Evolutionary conservation across 2,797 vertebrate species (phyloP).

Genomic region (Typhlichthys eigenmanni): DNA sequence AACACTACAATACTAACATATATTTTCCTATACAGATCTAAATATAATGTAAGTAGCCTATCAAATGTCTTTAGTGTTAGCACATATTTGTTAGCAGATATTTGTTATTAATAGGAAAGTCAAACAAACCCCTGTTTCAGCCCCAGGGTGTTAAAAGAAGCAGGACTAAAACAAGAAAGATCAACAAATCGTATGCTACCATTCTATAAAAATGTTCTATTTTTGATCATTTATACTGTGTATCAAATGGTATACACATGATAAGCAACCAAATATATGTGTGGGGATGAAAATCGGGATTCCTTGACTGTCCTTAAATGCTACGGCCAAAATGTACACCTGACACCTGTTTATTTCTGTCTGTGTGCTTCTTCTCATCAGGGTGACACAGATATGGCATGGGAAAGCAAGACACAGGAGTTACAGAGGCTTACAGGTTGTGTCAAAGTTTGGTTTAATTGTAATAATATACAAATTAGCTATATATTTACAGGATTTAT

Average conservation of each 20-base stretch:
- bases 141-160: not conserved
- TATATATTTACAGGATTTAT: too few relatives aligned
- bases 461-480: too few relatives aligned
- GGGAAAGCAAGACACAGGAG: constrained; percentile 23
- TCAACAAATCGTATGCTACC: too few relatives aligned
- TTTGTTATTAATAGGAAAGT: constrained; percentile 13
- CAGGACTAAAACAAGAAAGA: not conserved
- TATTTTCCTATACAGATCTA: constrained; percentile 44
- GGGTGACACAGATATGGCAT: constrained; percentile 27
- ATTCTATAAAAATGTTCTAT: too few relatives aligned
- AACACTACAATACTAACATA: not conserved
- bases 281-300: constrained; percentile 7
- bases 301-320: constrained; percentile 6
- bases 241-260: too few relatives aligned
- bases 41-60: constrained; percentile 47
- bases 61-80: constrained; percentile 49
- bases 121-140: not conserved
- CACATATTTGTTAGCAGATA: too few relatives aligned
- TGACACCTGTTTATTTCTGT: constrained; percentile 52
- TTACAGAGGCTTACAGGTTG: constrained; percentile 19
- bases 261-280: too few relatives aligned
- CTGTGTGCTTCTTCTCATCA: constrained; percentile 1
- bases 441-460: constrained; percentile 4
- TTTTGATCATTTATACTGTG: too few relatives aligned
- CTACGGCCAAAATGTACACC: constrained; percentile 8